Percentiles rank a stretch among this genome's conserved stretches.
phyloP scores from a whole-genome alignment of 64 coral and sea anemone genomes.

The Montipora cactus region DNA sequence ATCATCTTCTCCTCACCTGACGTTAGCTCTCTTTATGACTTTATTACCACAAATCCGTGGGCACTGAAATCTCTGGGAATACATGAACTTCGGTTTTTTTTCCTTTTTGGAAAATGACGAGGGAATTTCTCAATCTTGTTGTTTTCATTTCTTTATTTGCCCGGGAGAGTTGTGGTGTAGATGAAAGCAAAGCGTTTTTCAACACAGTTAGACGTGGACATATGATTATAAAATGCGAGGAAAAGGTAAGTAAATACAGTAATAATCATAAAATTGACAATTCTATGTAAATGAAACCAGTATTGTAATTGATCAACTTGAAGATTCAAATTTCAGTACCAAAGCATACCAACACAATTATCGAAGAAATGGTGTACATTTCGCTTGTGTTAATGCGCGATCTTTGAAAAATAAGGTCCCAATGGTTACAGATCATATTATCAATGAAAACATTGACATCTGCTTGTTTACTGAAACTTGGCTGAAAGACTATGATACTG shows the following conservation, averaged over 20 bases:
- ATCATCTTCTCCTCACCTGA: too few species aligned
- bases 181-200: neutral
- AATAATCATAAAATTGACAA: neutral
- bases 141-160: neutral
- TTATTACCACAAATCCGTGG: too few species aligned
- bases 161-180: neutral
- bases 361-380: too few species aligned
- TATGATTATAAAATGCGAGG: constrained; percentile 24
- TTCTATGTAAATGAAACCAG: neutral
- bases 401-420: too few species aligned
- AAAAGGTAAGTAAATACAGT: neutral
- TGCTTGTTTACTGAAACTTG: too few species aligned
- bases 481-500: too few species aligned
- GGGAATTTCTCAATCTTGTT: neutral
- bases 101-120: neutral
- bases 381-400: too few species aligned
- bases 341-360: too few species aligned
- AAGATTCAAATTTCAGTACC: too few species aligned
- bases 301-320: too few species aligned
- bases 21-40: neutral
- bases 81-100: neutral
- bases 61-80: neutral
- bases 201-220: neutral
- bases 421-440: too few species aligned
- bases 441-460: too few species aligned